These are phyloP conservation scores for Platorchestia sp. DNA, from an alignment of 1,140 invertebrate genomes.

Conservation along the genomic window DNA sequence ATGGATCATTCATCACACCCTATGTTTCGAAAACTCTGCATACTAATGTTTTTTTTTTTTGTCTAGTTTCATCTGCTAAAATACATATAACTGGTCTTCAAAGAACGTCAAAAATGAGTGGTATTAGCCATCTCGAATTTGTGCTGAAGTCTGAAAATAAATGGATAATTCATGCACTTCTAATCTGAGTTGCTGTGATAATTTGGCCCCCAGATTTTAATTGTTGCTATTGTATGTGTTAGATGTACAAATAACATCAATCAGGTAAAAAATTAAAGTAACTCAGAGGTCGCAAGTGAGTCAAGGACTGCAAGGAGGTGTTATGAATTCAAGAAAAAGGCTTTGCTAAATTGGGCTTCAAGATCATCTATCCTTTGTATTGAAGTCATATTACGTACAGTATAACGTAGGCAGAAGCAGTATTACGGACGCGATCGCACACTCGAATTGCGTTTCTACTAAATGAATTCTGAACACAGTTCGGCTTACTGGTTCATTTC, in stretches of 20 bases:
- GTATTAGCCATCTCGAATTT: too few species aligned
- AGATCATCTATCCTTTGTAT: too few species aligned
- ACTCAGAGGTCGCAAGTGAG: neutral
- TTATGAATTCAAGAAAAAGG: neutral
- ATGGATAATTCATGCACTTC: neutral
- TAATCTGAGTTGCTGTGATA: neutral
- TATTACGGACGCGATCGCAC: neutral
- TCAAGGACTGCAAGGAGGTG: neutral
- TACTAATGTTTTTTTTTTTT: too few species aligned
- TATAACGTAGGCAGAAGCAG: neutral
- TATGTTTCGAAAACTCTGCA: neutral
- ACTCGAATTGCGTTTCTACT: neutral
- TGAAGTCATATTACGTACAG: too few species aligned
- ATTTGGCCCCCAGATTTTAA: too few species aligned
- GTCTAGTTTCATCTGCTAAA: too few species aligned
- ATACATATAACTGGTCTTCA: too few species aligned
- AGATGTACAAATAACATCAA: neutral
- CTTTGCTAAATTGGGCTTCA: neutral
- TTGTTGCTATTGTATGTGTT: neutral
- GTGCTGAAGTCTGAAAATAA: neutral
- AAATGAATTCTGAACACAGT: neutral
- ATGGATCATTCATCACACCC: neutral
- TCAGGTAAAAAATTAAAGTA: neutral
- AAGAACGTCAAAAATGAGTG: too few species aligned
- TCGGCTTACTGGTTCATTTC: neutral